Base-by-base conservation (phyloP, 1,140 invertebrate genomes). In the Nasonia giraulti region DNA sequence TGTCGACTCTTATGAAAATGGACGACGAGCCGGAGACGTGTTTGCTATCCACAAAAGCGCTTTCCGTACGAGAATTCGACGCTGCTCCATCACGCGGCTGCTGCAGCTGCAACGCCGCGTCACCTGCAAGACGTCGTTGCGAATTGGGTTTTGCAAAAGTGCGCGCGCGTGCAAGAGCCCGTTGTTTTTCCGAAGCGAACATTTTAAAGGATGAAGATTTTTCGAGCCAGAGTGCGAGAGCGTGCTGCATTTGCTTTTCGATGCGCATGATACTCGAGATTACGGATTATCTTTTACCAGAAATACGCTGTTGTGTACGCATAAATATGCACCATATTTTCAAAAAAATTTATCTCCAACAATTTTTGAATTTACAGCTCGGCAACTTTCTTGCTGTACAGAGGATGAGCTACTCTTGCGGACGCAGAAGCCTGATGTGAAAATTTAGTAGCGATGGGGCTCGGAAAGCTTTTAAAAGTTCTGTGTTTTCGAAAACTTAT, bases 1-100 rank as follows among this genome's bases (percentile, higher is more conserved):
- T 77, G 80, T 84, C 86, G 83, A 83, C 77, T 82, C 73, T 89
- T 89, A 89, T 89, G 87, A 90, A 89, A 91, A 90, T 91, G 86
- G 89, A 90, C 88, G 84, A 76, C 85, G 88, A 85, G 75, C 75
- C 71, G 27, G 68, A 31, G n/a, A 75, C 85, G 37, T 66, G 83
- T 68, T 76, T 78, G 76, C 77, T 83, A 83, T 88, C 85, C 66
- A 31, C 23, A 83, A 83, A 86, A 83, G 77, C 83, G 79, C 55
- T 66, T 40, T 20, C 50, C n/a, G 27, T 71, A 74, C 68, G 84
- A 50, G 77, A 68, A 80, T 77, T 82, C 71, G 47, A 81, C 44
- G 81, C 71, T 66, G 62, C 82, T 68, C 87, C 31, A 40, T 23
- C 33, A 69, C 75, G 40, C 62, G 10, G 31, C 40, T 2, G 55